phyloP scores from a whole-genome alignment of 2,113 vertebrate genomes.

The Etia nguti region DNA sequence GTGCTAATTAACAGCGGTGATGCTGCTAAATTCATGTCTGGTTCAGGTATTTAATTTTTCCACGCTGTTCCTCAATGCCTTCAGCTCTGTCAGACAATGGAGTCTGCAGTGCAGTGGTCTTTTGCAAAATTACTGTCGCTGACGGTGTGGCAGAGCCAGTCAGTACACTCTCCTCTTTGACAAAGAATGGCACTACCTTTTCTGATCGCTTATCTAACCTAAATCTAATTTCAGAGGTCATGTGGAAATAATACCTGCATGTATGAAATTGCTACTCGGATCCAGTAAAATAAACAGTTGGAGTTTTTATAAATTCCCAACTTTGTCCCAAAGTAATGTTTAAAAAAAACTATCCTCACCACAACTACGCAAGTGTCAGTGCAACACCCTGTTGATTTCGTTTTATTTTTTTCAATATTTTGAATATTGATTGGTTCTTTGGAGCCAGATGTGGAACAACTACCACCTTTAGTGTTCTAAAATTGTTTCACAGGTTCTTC shows the following conservation, averaged over 20 bases:
- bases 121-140: slow-evolving; percentile 17
- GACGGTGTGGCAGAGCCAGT: slow-evolving; percentile 25
- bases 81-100: neutral
- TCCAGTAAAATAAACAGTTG: too few species aligned
- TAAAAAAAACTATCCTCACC: too few species aligned
- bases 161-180: slow-evolving; percentile 6
- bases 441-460: too few species aligned
- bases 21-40: neutral
- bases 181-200: neutral
- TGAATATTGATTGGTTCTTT: too few species aligned
- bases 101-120: neutral
- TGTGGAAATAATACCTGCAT: neutral
- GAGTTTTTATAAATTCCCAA: too few species aligned
- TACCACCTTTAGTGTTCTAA: too few species aligned
- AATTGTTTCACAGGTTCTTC: too few species aligned
- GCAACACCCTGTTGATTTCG: too few species aligned
- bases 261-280: neutral
- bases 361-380: too few species aligned
- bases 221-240: neutral
- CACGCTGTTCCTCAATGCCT: slow-evolving; percentile 26
- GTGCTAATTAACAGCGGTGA: neutral
- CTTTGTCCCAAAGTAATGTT: too few species aligned
- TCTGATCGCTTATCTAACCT: neutral
- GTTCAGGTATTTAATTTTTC: slow-evolving; percentile 30
- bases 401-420: too few species aligned